These are phyloP conservation scores for Sepiola atlantica DNA, from an alignment of 2,888 invertebrate species.

Conservation along the genomic window DNA sequence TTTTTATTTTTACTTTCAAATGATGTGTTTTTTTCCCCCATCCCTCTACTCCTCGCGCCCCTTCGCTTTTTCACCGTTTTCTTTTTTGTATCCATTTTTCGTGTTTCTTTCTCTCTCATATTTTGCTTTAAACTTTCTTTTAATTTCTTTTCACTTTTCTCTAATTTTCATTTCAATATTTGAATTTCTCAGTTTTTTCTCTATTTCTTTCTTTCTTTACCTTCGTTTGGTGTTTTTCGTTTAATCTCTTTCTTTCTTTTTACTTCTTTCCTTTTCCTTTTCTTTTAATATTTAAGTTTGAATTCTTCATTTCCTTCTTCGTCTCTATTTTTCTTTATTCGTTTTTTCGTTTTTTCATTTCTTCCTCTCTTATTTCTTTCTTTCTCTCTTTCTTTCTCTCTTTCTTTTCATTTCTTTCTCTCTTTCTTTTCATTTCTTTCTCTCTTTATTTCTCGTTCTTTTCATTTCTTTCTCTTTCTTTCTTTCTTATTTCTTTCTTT, in stretches of 20 bases:
- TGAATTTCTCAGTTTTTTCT: neutral
- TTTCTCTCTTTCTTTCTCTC: neutral
- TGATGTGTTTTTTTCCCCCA: too few species aligned
- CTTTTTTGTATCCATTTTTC: neutral
- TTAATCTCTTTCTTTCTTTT: rapidly evolving
- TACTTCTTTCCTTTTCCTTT: rapidly evolving
- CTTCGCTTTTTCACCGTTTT: neutral
- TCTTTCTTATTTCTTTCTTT: neutral
- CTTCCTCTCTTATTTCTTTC: neutral
- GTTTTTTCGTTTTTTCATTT: neutral
- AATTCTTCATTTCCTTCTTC: too few species aligned
- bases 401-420: neutral
- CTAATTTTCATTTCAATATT: neutral
- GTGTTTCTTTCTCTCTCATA: neutral
- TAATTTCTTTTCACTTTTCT: neutral
- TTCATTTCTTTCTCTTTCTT: too few species aligned
- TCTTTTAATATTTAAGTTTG: too few species aligned
- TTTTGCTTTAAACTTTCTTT: neutral
- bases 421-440: neutral
- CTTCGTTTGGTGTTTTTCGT: neutral
- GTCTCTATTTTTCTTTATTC: too few species aligned
- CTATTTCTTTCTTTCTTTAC: neutral
- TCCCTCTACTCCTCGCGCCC: too few species aligned
- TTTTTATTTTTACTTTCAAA: too few species aligned
- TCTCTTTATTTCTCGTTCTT: neutral